These are phyloP conservation scores for Drosophila trichaetosa DNA, from an alignment of 2,888 invertebrate genomes.

Conservation along the genomic window DNA sequence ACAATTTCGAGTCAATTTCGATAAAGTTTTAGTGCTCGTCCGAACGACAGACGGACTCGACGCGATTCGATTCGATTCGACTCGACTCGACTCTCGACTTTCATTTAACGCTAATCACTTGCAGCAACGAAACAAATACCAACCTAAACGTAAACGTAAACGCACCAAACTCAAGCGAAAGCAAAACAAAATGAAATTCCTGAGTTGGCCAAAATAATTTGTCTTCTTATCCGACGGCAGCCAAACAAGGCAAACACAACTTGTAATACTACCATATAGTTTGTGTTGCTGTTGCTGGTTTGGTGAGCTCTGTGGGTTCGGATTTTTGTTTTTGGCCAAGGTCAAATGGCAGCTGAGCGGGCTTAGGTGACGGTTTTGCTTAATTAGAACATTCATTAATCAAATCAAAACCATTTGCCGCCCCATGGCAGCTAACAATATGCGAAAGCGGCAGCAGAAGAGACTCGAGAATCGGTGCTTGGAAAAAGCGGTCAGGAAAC, in stretches of 20 bases:
- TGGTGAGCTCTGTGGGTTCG: slow-evolving; percentile 3
- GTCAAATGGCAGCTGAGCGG: slow-evolving; percentile 70
- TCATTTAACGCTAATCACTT: slow-evolving; percentile 80
- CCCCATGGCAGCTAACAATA: slow-evolving; percentile 57
- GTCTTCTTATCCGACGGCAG: slow-evolving; percentile 64
- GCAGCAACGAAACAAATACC: slow-evolving; percentile 64
- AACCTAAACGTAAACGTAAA: slow-evolving; percentile 7
- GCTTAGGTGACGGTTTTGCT: slow-evolving; percentile 81
- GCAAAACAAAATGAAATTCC: slow-evolving; percentile 48
- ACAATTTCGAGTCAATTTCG: slow-evolving; percentile 80
- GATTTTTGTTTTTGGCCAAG: slow-evolving; percentile 75
- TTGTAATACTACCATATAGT: neutral
- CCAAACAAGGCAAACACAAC: slow-evolving; percentile 2
- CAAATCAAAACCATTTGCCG: slow-evolving; percentile 84
- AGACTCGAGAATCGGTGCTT: slow-evolving; percentile 29
- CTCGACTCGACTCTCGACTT: slow-evolving; percentile 37
- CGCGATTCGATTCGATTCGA: neutral
- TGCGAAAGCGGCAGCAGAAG: slow-evolving; percentile 17
- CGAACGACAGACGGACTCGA: neutral
- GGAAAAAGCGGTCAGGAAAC: slow-evolving; percentile 58
- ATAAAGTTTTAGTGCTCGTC: slow-evolving; percentile 69
- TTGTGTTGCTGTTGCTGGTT: slow-evolving; percentile 1
- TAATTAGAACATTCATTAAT: slow-evolving; percentile 84
- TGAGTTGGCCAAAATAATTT: slow-evolving; percentile 72
- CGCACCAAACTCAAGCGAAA: slow-evolving; percentile 9